Evolutionary conservation across 2,797 vertebrate genomes (phyloP), one percentile per base, ranked within the genome.

Genomic region (Gymnodraco acuticeps): DNA sequence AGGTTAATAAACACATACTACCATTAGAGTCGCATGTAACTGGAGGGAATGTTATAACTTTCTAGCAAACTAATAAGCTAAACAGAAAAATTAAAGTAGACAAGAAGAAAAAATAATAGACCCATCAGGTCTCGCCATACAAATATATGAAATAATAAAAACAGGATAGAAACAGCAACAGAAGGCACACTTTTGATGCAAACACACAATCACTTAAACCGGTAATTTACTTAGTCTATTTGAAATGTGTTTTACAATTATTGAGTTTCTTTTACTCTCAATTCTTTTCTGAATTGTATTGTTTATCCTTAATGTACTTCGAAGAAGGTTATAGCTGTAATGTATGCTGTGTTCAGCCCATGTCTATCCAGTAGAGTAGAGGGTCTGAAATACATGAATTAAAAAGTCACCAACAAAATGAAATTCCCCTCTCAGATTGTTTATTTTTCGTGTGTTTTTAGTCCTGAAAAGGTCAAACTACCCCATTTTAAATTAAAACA

Each of bases 321-420:
- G n/a, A 74, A 41, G 79, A 74, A 43, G 14, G 64, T 65, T 43
- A 3, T 19, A 64, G 48, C 56, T 67, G n/a, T 83, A 81, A 83
- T 77, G 15, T 52, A 78, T 70, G 80, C 46, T 52, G 47, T 85
- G 74, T 90, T 90, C 87, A 83, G 80, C 20, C 61, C 69, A 75
- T 64, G 60, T 69, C 77, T 85, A 81, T 75, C 53, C 63, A 69
- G 20, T 45, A 78, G 45, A 69, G 20, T 45, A 78, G 45, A 75
- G 61, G 54, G 45, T 42, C 58, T 81, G 69, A 87, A 84, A 78
- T 77, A 87, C 75, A 63, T 81, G 72, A 70, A 92, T 87, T 85
- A 84, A 83, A 78, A 88, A 81, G 88, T 84, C 82, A 68, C 62
- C 13, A 47, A 42, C 23, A 33, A 73, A 84, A 84, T 84, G 65